phyloP scores from a whole-genome alignment of 1,140 invertebrate species.

The Epicauta chinensis region DNA sequence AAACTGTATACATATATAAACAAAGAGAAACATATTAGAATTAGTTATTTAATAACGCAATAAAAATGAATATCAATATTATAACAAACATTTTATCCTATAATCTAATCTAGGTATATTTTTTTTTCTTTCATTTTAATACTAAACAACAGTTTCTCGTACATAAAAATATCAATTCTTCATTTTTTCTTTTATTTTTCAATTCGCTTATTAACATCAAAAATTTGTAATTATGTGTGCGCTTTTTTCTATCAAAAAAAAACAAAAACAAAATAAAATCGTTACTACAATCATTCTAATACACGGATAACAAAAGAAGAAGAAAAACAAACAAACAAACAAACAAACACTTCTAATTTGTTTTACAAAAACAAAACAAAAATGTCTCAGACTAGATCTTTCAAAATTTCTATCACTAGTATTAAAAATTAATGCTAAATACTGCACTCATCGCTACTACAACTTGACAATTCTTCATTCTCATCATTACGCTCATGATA shows the following conservation, averaged over 20 bases:
- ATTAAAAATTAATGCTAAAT: constrained; percentile 34
- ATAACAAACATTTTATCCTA: constrained; percentile 4
- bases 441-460: constrained; percentile 53
- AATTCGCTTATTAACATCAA: not conserved
- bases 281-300: too few relatives aligned
- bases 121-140: not conserved
- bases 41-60: constrained; percentile 1
- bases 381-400: not conserved
- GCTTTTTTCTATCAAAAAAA: too few relatives aligned
- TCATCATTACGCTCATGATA: constrained; percentile 35
- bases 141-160: constrained; percentile 3
- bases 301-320: too few relatives aligned
- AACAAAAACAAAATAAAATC: not conserved
- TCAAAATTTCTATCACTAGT: not conserved
- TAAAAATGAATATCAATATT: constrained; percentile 1
- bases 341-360: too few relatives aligned
- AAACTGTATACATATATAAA: constrained; percentile 6
- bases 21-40: constrained; percentile 8
- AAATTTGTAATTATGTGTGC: not conserved
- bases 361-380: not conserved
- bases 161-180: not conserved
- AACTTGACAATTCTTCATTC: constrained; percentile 48
- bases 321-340: too few relatives aligned
- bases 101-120: not conserved
- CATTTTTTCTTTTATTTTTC: not conserved